Evolutionary conservation across 2,888 invertebrate genomes (phyloP), one percentile per base, ranked within the genome.

Genomic region (Eupithecia subfuscata): DNA sequence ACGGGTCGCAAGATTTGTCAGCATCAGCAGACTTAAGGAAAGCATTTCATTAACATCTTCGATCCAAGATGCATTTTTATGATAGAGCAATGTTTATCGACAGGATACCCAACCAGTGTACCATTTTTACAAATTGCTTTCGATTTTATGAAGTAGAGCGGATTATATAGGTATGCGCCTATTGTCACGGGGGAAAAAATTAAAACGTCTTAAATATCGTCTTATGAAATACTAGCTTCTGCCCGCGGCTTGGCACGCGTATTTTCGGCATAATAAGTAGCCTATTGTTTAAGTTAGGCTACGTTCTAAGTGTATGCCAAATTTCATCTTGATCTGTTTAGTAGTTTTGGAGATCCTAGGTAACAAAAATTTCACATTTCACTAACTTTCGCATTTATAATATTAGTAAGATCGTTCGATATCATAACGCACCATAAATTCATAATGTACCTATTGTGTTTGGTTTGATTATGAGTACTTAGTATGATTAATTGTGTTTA

Each of bases 401-500:
- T n/a, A n/a, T n/a, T n/a, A n/a, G n/a, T n/a, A 22, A 22, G 11
- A 56, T 11, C 22, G 22, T 22, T 22, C 22, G 22, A 56, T 56
- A 56, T 56, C 56, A n/a, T 52, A 45, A 52, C 22, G 8, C 22
- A 22, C 22, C 22, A 56, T 56, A 56, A 22, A 37, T 37, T 37
- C 56, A 56, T 56, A n/a, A 52, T 40, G 37, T 37, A 7, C 8
- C 11, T 56, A 56, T 22, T 56, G 22, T 56, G 52, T 52, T 22
- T 22, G 52, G n/a, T 40, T 37, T 52, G 52, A 52, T 9, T n/a
- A 52, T 18, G 48, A n/a, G 9, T 37, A 37, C 37, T 37, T 8
- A 52, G n/a, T 52, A 52, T 52, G 52, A 52, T 52, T 52, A 52
- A 52, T 56, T 56, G 22, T 56, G 22, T 56, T 56, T 12, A 56